Evolutionary conservation across 2,888 invertebrate genomes (phyloP).

Genomic region (Polyploca ridens): DNA sequence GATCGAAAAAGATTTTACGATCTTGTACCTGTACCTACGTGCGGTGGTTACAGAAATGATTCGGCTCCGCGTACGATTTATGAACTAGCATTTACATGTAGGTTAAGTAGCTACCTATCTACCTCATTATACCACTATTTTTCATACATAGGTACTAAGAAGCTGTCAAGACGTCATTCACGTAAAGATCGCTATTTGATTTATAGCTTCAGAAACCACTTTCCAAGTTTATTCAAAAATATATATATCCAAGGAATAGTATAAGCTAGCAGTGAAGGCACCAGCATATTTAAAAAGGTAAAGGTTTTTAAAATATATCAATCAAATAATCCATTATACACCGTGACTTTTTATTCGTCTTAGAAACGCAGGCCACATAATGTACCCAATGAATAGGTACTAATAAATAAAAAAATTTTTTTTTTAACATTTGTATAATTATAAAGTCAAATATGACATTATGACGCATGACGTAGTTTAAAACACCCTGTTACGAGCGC

Average conservation of each 20-base stretch:
- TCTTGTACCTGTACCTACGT: slow-evolving; percentile 46
- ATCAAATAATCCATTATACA: too few species aligned
- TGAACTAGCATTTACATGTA: neutral
- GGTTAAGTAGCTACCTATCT: neutral
- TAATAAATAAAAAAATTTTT: too few species aligned
- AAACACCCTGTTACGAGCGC: too few species aligned
- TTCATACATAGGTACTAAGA: neutral
- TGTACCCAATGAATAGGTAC: too few species aligned
- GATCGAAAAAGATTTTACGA: slow-evolving; percentile 59
- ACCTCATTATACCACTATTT: neutral
- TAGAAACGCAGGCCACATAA: too few species aligned
- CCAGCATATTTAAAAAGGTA: too few species aligned
- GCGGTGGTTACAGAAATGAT: slow-evolving; percentile 48
- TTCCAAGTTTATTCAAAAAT: neutral
- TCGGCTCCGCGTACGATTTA: slow-evolving; percentile 26
- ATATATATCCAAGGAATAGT: neutral
- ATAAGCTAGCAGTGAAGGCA: neutral
- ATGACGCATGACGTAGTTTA: too few species aligned
- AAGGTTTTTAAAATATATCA: too few species aligned
- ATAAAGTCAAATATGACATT: too few species aligned
- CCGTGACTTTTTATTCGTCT: too few species aligned
- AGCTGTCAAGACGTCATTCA: slow-evolving; percentile 3
- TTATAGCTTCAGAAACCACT: slow-evolving; percentile 1
- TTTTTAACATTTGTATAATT: too few species aligned
- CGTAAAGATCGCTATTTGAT: neutral